phyloP scores from a whole-genome alignment of 2,797 vertebrate species.

The Anolis apletophallus region DNA sequence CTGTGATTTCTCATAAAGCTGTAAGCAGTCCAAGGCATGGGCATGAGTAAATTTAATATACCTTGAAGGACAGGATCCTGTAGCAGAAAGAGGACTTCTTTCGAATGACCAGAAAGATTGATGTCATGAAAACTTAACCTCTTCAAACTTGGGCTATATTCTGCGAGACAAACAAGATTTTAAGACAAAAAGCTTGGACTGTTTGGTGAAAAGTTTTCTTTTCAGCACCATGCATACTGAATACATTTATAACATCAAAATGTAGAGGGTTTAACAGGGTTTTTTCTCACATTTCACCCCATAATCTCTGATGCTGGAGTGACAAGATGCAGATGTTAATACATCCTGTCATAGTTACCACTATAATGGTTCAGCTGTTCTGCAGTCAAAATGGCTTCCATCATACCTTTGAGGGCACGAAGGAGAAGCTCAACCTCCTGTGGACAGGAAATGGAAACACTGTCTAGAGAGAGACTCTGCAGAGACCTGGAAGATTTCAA shows the following conservation, averaged over 20 bases:
- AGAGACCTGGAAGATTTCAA: conserved; percentile 83
- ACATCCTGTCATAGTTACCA: not conserved
- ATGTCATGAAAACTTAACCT: conserved; percentile 86
- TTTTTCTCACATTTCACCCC: not conserved
- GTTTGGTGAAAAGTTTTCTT: not conserved
- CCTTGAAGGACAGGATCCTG: conserved; percentile 85
- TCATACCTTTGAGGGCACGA: conserved; percentile 83
- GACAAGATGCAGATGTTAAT: no score
- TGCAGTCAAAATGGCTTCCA: not conserved
- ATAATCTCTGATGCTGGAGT: not conserved
- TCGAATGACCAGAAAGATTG: conserved; percentile 87
- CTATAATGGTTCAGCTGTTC: not conserved
- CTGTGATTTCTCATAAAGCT: conserved; percentile 4
- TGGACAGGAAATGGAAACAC: conserved; percentile 75
- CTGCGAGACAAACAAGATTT: conserved; percentile 73
- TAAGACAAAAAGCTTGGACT: not conserved
- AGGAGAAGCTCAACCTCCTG: conserved; percentile 79
- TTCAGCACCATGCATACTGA: not conserved
- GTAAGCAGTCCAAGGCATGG: not conserved
- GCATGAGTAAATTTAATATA: conserved; percentile 58
- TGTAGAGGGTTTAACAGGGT: not conserved
- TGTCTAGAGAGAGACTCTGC: conserved; percentile 82
- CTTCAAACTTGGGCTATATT: conserved; percentile 80
- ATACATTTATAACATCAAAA: not conserved
- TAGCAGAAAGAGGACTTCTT: conserved; percentile 86